Base-by-base conservation (phyloP, 64 coral and sea anemone species). In the Pachyseris speciosa region DNA sequence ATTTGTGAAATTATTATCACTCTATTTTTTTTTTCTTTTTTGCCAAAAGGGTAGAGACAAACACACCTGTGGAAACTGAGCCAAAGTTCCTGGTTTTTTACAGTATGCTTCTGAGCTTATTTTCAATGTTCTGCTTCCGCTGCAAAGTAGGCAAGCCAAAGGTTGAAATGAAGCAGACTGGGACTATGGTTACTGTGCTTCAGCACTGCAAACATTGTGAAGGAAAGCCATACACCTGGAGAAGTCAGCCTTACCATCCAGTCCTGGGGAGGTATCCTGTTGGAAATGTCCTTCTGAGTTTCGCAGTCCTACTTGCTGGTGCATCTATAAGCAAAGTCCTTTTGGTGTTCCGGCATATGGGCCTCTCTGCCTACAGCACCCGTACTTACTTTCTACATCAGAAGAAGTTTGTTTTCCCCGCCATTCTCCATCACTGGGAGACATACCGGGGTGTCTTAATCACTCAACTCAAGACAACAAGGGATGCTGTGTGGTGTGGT, bases 61-160 rank as follows among this genome's bases (percentile, higher is more conserved):
- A 90, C 60, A 76, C 34, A 10, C 68, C 68, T 47, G 20, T 39
- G 15, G 20, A 88, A 29, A 90, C 60, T 79, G 74, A 90, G 42
- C 87, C 74, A 66, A 90, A 90, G 87, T 90, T 90, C 60, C 43
- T 90, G 29, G 75, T 90, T 15, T 90, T 80, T 22, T 90, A 81
- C 28, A 44, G 38, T 66, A 90, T 90, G 63, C 75, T 81, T 30
- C 38, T 70, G 20, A 67, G 45, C 7, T 37, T 90, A 26, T 90
- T 90, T 53, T 52, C 42, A 12, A 48, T 90, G 29, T 90, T 90
- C 26, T 90, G 88, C 58, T 90, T 90, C 32, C 66, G 69, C 22
- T 90, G 88, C 26, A 74, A 75, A 48, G 13, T 32, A 47, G 27
- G 31, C 13, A 68, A 81, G 9, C 88, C 75, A 9, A 78, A 78